phyloP scores from a whole-genome alignment of 2,113 vertebrate genomes.

The Cranoglanis bouderius region DNA sequence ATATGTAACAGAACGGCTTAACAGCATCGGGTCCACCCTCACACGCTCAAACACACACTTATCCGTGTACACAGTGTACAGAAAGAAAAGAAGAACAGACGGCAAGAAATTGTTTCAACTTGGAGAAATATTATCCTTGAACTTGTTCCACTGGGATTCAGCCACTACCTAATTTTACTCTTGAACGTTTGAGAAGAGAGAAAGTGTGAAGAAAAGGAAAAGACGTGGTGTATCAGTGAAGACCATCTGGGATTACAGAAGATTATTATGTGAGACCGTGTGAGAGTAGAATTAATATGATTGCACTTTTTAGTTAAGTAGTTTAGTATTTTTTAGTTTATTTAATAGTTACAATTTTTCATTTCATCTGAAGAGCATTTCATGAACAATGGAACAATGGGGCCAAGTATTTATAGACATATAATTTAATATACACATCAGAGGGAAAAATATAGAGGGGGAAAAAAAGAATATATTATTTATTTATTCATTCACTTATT shows the following conservation, averaged over 20 bases:
- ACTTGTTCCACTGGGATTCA: slow-evolving; percentile 28
- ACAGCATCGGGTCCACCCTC: slow-evolving; percentile 63
- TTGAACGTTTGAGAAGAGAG: slow-evolving; percentile 36
- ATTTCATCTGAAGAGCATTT: background rate
- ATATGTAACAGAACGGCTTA: slow-evolving; percentile 69
- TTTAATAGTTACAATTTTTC: background rate
- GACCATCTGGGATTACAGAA: slow-evolving; percentile 74
- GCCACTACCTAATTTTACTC: slow-evolving; percentile 15
- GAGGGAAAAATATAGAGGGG: background rate
- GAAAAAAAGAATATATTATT: background rate
- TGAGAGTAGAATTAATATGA: slow-evolving; percentile 22
- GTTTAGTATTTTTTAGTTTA: background rate
- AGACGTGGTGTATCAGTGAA: slow-evolving; percentile 66
- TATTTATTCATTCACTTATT: background rate
- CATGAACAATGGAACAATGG: background rate
- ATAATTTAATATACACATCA: background rate
- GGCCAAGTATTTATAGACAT: background rate
- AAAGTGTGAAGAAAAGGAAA: slow-evolving; percentile 56
- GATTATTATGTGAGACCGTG: slow-evolving; percentile 67
- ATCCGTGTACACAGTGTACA: slow-evolving; percentile 57
- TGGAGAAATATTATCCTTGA: slow-evolving; percentile 49
- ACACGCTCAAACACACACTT: slow-evolving; percentile 76
- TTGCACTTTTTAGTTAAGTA: background rate
- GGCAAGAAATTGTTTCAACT: slow-evolving; percentile 73
- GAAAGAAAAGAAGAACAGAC: slow-evolving; percentile 53